Percentiles rank a stretch among this genome's conserved stretches.
Conservation (phyloP, 2,113 vertebrate species). For the Odocoileus hemionus region DNA sequence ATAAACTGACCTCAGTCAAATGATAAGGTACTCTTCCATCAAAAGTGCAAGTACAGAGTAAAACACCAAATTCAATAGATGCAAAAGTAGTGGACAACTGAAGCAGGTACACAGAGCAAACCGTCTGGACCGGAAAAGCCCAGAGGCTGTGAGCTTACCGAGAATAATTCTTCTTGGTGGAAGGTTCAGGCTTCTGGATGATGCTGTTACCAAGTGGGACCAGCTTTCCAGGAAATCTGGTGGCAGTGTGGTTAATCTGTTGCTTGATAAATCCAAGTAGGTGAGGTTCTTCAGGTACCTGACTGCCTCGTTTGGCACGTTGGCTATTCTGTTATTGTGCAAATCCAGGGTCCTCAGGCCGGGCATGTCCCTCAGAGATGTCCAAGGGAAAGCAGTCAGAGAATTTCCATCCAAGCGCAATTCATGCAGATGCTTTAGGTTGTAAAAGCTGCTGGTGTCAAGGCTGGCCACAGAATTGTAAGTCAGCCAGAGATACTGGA, state of each 20-base stretch:
- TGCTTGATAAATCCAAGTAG: constrained; percentile 96
- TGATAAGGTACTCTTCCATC: background rate
- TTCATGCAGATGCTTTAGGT: constrained; percentile 93
- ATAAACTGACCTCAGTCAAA: background rate
- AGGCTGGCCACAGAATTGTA: constrained; percentile 90
- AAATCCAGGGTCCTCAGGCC: constrained; percentile 89
- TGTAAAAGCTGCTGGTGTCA: constrained; percentile 92
- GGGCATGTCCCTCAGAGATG: constrained; percentile 91
- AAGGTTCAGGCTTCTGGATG: constrained; percentile 62
- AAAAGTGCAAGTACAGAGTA: background rate
- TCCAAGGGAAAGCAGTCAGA: constrained; percentile 92
- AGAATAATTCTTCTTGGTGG: constrained; percentile 86
- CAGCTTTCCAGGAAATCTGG: constrained; percentile 94
- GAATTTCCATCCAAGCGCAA: constrained; percentile 93
- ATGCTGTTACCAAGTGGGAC: constrained; percentile 84
- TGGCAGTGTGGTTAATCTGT: constrained; percentile 90
- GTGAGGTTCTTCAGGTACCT: constrained; percentile 87
- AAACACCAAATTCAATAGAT: background rate
- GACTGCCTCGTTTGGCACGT: constrained; percentile 83
- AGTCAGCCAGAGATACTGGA: constrained; percentile 94
- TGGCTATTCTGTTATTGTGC: constrained; percentile 91
- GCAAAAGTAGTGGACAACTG: background rate
- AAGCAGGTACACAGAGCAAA: background rate
- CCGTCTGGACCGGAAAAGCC: background rate
- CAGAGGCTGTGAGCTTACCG: constrained; percentile 78